These are phyloP conservation scores for Cheilosia impressa DNA, from an alignment of 2,888 invertebrate species.

Conservation along the genomic window DNA sequence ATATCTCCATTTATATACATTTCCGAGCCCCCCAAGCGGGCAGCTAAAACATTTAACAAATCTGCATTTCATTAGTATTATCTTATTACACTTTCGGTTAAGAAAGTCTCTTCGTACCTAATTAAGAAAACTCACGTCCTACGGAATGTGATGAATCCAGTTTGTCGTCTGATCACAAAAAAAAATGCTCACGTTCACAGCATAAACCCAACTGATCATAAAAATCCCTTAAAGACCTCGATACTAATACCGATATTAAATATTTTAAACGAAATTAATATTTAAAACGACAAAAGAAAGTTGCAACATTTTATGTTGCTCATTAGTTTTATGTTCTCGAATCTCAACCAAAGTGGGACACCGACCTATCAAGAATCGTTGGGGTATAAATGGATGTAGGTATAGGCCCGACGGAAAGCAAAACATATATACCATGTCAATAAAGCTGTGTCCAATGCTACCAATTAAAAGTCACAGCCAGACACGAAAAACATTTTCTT, in stretches of 20 bases:
- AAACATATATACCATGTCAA: conserved; percentile 22
- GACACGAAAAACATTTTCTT: too few relatives aligned
- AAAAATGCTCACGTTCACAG: background rate
- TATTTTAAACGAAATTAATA: background rate
- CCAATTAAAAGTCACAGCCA: too few relatives aligned
- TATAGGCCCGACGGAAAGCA: background rate
- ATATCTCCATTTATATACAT: too few relatives aligned
- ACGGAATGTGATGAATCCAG: background rate
- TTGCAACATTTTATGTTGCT: background rate
- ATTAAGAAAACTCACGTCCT: background rate
- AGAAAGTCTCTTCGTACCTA: too few relatives aligned
- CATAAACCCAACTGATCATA: background rate
- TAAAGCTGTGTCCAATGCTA: background rate
- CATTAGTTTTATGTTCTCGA: background rate
- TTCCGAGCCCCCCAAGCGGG: too few relatives aligned
- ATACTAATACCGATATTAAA: background rate
- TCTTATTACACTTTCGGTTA: too few relatives aligned
- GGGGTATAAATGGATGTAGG: background rate
- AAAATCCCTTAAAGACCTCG: background rate
- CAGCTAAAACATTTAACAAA: too few relatives aligned
- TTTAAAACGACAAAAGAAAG: conserved; percentile 15
- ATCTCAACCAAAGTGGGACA: conserved; percentile 20
- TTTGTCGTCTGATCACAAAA: background rate
- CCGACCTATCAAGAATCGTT: conserved; percentile 24
- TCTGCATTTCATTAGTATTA: too few relatives aligned